Percentiles rank a stretch among this genome's conserved stretches.
Conservation (phyloP, 2,888 invertebrate species). For the Calliopum simillimum region DNA sequence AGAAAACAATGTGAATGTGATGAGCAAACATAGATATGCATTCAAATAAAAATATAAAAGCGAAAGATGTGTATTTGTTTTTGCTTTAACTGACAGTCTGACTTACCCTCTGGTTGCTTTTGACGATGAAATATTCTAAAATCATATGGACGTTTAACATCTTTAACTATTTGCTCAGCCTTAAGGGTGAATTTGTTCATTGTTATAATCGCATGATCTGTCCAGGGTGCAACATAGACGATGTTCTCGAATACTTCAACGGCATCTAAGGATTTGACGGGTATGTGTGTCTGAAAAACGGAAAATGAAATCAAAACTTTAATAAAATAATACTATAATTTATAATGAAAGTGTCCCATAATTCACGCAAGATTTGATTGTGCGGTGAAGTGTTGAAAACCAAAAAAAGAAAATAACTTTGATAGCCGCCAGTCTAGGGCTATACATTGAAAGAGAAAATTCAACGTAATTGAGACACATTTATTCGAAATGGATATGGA, state of each 20-base stretch:
- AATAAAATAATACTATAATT: no score
- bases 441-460: no score
- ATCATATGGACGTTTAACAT: constrained; percentile 73
- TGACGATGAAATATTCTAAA: constrained; percentile 82
- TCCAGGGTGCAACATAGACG: constrained; percentile 80
- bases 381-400: no score
- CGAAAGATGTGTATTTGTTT: background rate
- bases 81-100: background rate
- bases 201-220: constrained; percentile 73
- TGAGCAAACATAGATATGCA: background rate
- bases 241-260: constrained; percentile 80
- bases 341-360: no score
- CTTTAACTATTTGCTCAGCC: constrained; percentile 68
- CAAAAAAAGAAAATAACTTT: no score
- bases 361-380: no score
- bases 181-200: constrained; percentile 72
- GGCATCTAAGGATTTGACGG: constrained; percentile 71
- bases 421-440: no score
- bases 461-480: no score
- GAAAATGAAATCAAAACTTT: background rate
- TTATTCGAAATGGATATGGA: no score
- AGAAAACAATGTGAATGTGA: background rate
- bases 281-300: constrained; percentile 54
- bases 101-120: constrained; percentile 77
- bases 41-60: background rate